Base-by-base conservation (phyloP, 1,140 invertebrate species). In the Phortica variegata region DNA sequence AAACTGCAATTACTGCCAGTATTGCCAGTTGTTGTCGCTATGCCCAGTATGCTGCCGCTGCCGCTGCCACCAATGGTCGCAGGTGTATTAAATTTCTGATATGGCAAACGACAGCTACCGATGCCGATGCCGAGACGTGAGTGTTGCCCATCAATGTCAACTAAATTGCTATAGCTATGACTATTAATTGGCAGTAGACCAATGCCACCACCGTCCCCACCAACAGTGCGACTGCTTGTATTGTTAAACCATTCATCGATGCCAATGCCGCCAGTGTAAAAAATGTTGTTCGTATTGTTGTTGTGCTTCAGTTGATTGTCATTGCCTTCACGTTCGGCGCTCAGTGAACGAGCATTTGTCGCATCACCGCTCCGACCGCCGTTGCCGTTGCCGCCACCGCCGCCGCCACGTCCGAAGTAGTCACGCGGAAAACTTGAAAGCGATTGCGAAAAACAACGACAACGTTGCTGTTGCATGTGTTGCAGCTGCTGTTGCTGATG, bases 401-500 rank as follows among this genome's bases (percentile, higher is more conserved):
- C 45, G 53, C 21, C 62, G 60, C n/a, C n/a, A n/a, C 23, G 40
- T 33, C 26, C 42, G n/a, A 55, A 56, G 23, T 53, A 54, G 40
- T 54, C 56, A 54, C 52, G 58, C 12, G 69, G 63, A 40, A 75
- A 75, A 52, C 56, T 72, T 19, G 66, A 51, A 49, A 73, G 41
- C n/a, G 73, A 75, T 26, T 75, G 71, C 9, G 69, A 71, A 26
- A 75, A 73, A 52, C 70, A 73, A 39, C 69, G 72, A 15, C 69
- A 69, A 15, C 69, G 53, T 43, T 71, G 62, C 50, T 73, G 69
- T 40, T 73, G 59, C 19, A 62, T 56, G 37, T 72, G 65, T 3
- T 66, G 61, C 53, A 62, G 54, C 41, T 63, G 57, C 37, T 66
- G 62, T 37, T 69, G 61, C 39, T 71, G 61, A 39, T 73, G 65